phyloP scores from a whole-genome alignment of 2,113 vertebrate genomes.

The Tauraco erythrolophus region DNA sequence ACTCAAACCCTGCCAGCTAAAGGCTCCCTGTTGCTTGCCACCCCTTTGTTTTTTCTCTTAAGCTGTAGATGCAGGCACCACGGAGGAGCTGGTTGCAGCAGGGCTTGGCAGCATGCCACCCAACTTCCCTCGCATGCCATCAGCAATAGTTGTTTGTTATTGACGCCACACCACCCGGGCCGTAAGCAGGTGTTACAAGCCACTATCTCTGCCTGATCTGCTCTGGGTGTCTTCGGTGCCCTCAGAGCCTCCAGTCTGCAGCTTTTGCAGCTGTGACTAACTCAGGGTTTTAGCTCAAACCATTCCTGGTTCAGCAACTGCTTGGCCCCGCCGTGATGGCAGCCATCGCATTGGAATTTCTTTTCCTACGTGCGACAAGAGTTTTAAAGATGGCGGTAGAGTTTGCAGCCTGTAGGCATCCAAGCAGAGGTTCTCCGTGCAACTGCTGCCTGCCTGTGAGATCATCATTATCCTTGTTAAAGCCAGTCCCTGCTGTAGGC shows the following conservation, averaged over 20 bases:
- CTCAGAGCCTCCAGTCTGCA: neutral
- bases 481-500: neutral
- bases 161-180: neutral
- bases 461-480: neutral
- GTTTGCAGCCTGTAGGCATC: neutral
- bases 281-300: neutral
- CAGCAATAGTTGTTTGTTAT: neutral
- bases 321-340: neutral
- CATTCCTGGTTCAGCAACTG: neutral
- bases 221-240: neutral
- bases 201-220: neutral
- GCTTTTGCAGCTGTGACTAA: neutral
- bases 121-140: neutral
- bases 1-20: neutral
- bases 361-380: neutral
- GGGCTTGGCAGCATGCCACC: neutral
- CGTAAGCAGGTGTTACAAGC: neutral
- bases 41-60: rapidly evolving
- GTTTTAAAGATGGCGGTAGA: neutral
- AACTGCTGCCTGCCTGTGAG: neutral
- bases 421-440: neutral
- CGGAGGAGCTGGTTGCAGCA: neutral
- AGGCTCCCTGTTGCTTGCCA: too few relatives aligned
- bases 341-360: neutral
- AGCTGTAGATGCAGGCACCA: neutral